Base-by-base conservation (phyloP, 2,888 invertebrate genomes). In the Branchellion lobata region DNA sequence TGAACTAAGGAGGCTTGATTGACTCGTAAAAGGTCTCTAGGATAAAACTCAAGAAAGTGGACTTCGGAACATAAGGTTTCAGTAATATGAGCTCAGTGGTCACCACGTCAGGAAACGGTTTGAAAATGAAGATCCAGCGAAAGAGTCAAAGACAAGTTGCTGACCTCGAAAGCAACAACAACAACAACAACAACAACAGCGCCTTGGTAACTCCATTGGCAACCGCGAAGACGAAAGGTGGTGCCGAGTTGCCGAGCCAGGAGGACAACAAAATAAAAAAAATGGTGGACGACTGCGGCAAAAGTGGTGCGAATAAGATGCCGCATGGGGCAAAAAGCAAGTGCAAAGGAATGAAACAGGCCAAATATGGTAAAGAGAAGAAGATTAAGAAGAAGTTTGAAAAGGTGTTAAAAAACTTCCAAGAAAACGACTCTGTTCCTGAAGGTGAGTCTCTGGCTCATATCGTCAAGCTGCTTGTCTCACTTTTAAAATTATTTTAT, bases 121-220 rank as follows among this genome's bases (percentile, higher is more conserved):
- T 75, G 75, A 75, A 75, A 51, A 75, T 75, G 75, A 75, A 75
- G 51, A 75, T 75, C 51, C 40, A 75, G 27, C 1, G 75, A 29
- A 75, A 51, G 24, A 75, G 53, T 21, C 61, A 57, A n/a, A 57
- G 61, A 24, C 61, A 57, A 57, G 21, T 57, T 18, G 33, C 75
- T 1, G 75, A 75, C 29, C 24, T 53, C 53, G 75, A 75, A 53
- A 47, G 24, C 53, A 53, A 31, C 11, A 34, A 2, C n/a, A 2
- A 21, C 8, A 24, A 47, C 2, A 51, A 27, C 31, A 57, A 57
- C 11, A 18, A 57, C n/a, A 57, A 57, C 5, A 8, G 3, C 61
- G 24, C 5, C 61, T 14, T 57, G 5, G 61, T 14, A 5, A 24
- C 61, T 3, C 8, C 8, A 14, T 47, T 47, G 47, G 47, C 11